A percentile compares a stretch with the other conserved stretches of the same genome.
These are phyloP conservation scores for Brachyptera putata DNA, from an alignment of 2,888 invertebrate genomes.

Conservation along the genomic window DNA sequence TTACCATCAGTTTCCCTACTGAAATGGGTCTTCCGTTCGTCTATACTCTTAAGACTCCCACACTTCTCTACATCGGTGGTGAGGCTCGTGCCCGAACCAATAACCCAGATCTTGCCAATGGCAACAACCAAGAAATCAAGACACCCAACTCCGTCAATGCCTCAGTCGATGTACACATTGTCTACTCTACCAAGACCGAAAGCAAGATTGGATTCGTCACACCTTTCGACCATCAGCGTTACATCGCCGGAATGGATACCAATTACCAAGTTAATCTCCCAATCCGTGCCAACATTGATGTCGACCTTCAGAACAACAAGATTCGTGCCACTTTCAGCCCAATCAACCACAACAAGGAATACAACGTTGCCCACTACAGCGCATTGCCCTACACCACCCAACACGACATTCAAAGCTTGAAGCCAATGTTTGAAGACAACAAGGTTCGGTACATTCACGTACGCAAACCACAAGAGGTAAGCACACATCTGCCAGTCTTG, in stretches of 20 bases:
- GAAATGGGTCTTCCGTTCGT: constrained; percentile 66
- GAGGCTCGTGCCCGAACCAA: constrained; percentile 48
- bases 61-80: constrained; percentile 51
- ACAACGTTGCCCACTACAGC: constrained; percentile 55
- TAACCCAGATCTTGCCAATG: constrained; percentile 41
- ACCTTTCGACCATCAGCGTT: constrained; percentile 54
- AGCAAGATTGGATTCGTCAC: constrained; percentile 62
- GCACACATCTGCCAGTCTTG: too few relatives aligned
- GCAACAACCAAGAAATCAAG: constrained; percentile 32
- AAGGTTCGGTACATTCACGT: constrained; percentile 33
- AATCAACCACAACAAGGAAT: constrained; percentile 48
- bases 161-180: constrained; percentile 49
- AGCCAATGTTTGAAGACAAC: constrained; percentile 50
- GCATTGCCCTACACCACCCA: constrained; percentile 60
- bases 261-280: constrained; percentile 58
- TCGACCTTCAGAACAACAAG: constrained; percentile 49
- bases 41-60: constrained; percentile 57
- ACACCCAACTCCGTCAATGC: constrained; percentile 45
- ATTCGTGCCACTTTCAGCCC: constrained; percentile 50
- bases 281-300: constrained; percentile 46
- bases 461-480: constrained; percentile 34
- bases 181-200: constrained; percentile 54
- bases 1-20: constrained; percentile 64
- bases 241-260: constrained; percentile 58
- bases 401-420: constrained; percentile 53